Evolutionary conservation across 1,140 invertebrate species (phyloP).

Genomic region (Papilio glaucus): DNA sequence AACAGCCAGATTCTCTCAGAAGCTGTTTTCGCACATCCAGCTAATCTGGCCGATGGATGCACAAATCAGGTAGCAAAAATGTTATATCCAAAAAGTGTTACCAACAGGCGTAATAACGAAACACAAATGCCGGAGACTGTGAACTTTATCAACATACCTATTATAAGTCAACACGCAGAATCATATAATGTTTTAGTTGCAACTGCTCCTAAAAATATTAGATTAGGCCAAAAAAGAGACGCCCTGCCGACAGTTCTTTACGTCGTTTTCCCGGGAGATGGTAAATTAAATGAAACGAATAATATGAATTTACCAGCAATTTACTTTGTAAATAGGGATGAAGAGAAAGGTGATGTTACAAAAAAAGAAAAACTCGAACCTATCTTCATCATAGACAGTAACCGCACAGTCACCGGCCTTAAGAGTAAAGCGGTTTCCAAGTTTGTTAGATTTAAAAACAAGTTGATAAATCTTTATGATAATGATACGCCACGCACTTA

Average conservation of each 20-base stretch:
- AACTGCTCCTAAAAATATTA: constrained; percentile 59
- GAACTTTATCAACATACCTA: constrained; percentile 59
- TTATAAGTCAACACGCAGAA: constrained; percentile 51
- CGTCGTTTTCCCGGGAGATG: constrained; percentile 62
- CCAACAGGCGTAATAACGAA: constrained; percentile 34
- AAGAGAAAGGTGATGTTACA: constrained; percentile 37
- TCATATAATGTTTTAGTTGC: constrained; percentile 68
- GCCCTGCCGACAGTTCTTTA: constrained; percentile 58
- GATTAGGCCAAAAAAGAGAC: constrained; percentile 48
- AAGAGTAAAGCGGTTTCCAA: constrained; percentile 68
- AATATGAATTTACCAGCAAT: constrained; percentile 56
- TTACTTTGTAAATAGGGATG: constrained; percentile 61
- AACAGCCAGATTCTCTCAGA: constrained; percentile 43
- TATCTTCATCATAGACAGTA: constrained; percentile 63
- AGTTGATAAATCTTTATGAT: constrained; percentile 48
- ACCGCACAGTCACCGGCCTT: constrained; percentile 65
- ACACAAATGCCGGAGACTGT: constrained; percentile 16
- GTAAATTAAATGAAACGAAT: constrained; percentile 35
- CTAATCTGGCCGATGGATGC: constrained; percentile 49
- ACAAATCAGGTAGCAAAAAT: constrained; percentile 62
- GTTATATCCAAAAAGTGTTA: constrained; percentile 44
- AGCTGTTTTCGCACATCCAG: constrained; percentile 43
- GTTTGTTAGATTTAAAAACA: constrained; percentile 64
- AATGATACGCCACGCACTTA: background rate
- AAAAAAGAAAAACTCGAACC: constrained; percentile 52